Percentiles rank a stretch among this genome's conserved stretches.
phyloP scores from a whole-genome alignment of 2,113 vertebrate genomes.

The Callorhinus ursinus region DNA sequence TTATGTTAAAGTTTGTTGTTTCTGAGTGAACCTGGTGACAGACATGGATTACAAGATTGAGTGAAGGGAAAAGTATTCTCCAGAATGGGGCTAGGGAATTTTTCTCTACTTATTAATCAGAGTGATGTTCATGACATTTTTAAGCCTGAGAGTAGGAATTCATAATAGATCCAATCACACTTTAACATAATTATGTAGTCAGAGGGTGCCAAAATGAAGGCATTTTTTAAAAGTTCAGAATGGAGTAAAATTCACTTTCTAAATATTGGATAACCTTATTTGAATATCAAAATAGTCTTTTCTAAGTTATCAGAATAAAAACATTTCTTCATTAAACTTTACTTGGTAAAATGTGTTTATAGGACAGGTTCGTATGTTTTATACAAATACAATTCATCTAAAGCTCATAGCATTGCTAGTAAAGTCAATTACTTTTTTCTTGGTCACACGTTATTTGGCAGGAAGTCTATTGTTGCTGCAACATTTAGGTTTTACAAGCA shows the following conservation, averaged over 20 bases:
- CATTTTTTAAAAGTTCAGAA: neutral
- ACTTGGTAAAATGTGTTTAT: neutral
- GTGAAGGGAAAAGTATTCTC: neutral
- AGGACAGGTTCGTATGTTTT: neutral
- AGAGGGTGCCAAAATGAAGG: neutral
- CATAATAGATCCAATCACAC: neutral
- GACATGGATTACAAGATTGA: neutral
- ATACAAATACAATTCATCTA: conserved; percentile 49
- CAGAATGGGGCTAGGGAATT: neutral
- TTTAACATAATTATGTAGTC: neutral
- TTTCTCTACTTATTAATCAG: conserved; percentile 39
- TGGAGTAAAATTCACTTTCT: conserved; percentile 12
- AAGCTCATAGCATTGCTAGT: conserved; percentile 7
- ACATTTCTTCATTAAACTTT: neutral
- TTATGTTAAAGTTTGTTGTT: neutral
- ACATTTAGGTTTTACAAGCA: conserved; percentile 75
- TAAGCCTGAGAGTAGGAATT: neutral
- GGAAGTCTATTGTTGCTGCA: conserved; percentile 45
- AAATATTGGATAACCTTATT: neutral
- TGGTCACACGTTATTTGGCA: conserved; percentile 39
- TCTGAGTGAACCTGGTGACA: neutral
- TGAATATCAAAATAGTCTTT: neutral
- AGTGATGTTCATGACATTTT: conserved; percentile 23
- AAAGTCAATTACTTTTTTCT: conserved; percentile 62
- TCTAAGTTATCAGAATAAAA: neutral